These are phyloP conservation scores for Cacoxenus indagator DNA, from an alignment of 2,888 invertebrate species.

Conservation along the genomic window DNA sequence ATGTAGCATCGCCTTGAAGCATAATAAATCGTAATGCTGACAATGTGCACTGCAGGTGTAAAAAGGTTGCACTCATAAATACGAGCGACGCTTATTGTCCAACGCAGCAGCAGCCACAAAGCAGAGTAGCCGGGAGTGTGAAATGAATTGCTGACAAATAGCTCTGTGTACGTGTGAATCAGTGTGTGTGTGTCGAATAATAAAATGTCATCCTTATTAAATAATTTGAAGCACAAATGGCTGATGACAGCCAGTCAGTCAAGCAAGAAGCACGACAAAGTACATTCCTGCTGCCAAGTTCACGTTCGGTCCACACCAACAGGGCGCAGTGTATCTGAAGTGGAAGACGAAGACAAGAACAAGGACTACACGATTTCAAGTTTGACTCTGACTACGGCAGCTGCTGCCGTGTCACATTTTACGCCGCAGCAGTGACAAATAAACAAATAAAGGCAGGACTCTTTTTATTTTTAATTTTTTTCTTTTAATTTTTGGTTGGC, in stretches of 20 bases:
- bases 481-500: too few relatives aligned
- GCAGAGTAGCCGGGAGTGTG: not conserved
- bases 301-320: too few relatives aligned
- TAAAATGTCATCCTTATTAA: conserved; percentile 20
- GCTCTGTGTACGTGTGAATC: not conserved
- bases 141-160: not conserved
- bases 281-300: too few relatives aligned
- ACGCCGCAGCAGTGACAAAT: conserved; percentile 50
- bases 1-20: not conserved
- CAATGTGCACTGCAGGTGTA: too few relatives aligned
- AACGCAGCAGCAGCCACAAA: not conserved
- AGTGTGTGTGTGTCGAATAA: not conserved
- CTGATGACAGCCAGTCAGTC: conserved; percentile 12
- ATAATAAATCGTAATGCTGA: not conserved
- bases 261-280: not conserved
- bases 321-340: not conserved
- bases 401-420: conserved; percentile 46
- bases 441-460: conserved; percentile 36
- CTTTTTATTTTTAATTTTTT: too few relatives aligned
- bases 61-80: not conserved
- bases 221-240: conserved; percentile 33
- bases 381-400: conserved; percentile 15
- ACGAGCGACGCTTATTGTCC: not conserved
- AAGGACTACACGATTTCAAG: not conserved
- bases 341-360: not conserved